Evolutionary conservation across 2,888 invertebrate genomes (phyloP).

Genomic region (Hofmannophila pseudospretella): DNA sequence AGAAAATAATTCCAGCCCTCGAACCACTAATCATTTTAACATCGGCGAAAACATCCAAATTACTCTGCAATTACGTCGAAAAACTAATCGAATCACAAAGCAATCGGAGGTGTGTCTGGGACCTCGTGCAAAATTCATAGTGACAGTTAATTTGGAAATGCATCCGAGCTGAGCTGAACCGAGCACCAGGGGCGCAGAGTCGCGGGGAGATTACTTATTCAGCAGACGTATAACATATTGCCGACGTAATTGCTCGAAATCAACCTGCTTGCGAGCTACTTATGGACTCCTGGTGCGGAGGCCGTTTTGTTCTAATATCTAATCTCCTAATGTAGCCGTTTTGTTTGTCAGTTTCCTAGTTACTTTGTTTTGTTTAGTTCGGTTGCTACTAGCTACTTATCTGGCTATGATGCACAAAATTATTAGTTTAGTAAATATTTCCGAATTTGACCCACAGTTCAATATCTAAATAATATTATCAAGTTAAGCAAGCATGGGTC

Average conservation of each 20-base stretch:
- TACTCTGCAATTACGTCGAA: conserved; percentile 43
- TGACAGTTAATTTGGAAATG: conserved; percentile 75
- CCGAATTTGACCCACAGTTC: too few relatives aligned
- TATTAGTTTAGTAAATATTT: too few relatives aligned
- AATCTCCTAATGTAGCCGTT: neutral
- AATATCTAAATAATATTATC: too few relatives aligned
- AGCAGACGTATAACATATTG: conserved; percentile 67
- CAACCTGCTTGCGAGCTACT: conserved; percentile 35
- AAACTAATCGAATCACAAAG: conserved; percentile 69
- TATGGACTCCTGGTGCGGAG: conserved; percentile 31
- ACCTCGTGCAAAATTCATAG: conserved; percentile 59
- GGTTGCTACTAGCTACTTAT: too few relatives aligned
- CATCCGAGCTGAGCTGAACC: conserved; percentile 38
- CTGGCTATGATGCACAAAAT: too few relatives aligned
- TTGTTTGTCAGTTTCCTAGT: too few relatives aligned
- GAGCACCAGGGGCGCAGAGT: conserved; percentile 22
- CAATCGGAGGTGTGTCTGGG: conserved; percentile 59
- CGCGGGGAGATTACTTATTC: conserved; percentile 63
- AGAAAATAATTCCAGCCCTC: conserved; percentile 4
- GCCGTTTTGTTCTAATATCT: neutral
- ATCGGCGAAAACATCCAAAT: conserved; percentile 25
- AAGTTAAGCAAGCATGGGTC: too few relatives aligned
- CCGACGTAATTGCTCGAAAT: conserved; percentile 66
- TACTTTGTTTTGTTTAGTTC: too few relatives aligned
- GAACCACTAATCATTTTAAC: conserved; percentile 14